These are phyloP conservation scores for Acromyrmex charruanus DNA, from an alignment of 1,140 invertebrate genomes.

Conservation along the genomic window DNA sequence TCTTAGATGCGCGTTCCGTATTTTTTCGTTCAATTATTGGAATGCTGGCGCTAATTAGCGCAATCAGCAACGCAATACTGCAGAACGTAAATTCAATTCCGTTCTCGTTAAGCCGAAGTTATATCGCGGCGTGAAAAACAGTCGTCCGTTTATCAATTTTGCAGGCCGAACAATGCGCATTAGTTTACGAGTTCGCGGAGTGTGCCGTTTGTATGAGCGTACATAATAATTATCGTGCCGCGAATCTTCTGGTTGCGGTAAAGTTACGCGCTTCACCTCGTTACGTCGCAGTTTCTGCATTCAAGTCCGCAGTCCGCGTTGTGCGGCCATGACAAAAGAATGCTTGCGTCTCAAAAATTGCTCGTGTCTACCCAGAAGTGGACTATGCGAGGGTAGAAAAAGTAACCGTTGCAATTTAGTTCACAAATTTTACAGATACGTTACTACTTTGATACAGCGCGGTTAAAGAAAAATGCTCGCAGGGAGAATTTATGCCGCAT, in stretches of 20 bases:
- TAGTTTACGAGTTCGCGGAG: slow-evolving; percentile 51
- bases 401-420: not conserved
- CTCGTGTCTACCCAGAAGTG: not conserved
- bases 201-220: slow-evolving; percentile 49
- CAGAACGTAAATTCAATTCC: slow-evolving; percentile 39
- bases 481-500: slow-evolving; percentile 2
- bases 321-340: slow-evolving; percentile 47
- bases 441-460: not conserved
- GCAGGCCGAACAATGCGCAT: slow-evolving; percentile 38
- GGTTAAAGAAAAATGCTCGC: not conserved
- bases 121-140: slow-evolving; percentile 50
- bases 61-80: slow-evolving; percentile 31
- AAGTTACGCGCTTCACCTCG: slow-evolving; percentile 65
- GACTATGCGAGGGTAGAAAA: not conserved
- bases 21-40: slow-evolving; percentile 35
- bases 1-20: not conserved
- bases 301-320: slow-evolving; percentile 62
- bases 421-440: not conserved
- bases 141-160: slow-evolving; percentile 57
- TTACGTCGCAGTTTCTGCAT: slow-evolving; percentile 66
- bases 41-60: slow-evolving; percentile 29
- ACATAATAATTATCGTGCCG: slow-evolving; percentile 70
- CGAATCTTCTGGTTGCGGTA: slow-evolving; percentile 60
- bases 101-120: slow-evolving; percentile 56
- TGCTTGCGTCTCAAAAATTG: slow-evolving; percentile 37